Conservation (phyloP, 2,113 vertebrate species). For the Plecotus auritus region DNA sequence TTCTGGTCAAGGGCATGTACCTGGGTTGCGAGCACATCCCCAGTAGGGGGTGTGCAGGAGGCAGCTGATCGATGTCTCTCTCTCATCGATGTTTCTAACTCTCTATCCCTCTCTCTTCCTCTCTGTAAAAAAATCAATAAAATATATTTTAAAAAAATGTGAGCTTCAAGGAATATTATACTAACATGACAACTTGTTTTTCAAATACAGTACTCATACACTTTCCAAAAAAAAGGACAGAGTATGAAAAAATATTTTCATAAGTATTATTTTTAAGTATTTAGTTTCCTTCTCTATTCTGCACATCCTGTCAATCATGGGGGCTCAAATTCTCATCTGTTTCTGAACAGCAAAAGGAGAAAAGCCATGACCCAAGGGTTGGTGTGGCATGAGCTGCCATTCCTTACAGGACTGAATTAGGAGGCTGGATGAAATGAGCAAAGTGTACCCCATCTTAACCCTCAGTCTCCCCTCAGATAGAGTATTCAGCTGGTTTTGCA, state of each 20-base stretch:
- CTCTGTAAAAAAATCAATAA: too few relatives aligned
- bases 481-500: neutral
- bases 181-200: neutral
- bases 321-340: neutral
- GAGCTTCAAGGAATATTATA: neutral
- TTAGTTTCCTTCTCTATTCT: neutral
- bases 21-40: too few relatives aligned
- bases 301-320: neutral
- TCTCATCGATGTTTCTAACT: too few relatives aligned
- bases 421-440: neutral
- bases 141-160: too few relatives aligned
- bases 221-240: neutral
- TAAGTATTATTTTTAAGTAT: neutral
- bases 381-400: neutral
- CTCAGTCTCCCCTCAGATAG: neutral
- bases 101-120: too few relatives aligned
- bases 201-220: neutral
- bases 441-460: neutral
- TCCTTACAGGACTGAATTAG: neutral
- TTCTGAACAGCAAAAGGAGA: neutral
- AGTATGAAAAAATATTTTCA: neutral
- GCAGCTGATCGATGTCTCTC: too few relatives aligned
- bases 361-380: fast-evolving
- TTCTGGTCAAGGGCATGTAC: too few relatives aligned
- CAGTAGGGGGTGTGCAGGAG: too few relatives aligned